These are phyloP conservation scores for Dolomedes plantarius DNA, from an alignment of 2,888 invertebrate species.

Conservation along the genomic window DNA sequence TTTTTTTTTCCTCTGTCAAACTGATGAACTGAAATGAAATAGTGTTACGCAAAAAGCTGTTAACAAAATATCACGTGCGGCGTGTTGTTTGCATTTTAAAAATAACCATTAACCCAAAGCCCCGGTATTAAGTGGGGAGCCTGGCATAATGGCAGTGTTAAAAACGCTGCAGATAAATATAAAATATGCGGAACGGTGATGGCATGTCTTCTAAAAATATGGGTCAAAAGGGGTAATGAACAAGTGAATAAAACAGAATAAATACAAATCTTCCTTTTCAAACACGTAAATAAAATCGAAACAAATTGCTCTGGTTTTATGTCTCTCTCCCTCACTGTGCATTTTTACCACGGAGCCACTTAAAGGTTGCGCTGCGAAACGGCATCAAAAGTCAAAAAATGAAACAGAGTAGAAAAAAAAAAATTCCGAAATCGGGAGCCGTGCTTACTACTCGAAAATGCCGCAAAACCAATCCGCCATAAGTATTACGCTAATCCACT, in stretches of 20 bases:
- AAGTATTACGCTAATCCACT: constrained; percentile 70
- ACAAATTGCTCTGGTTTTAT: constrained; percentile 43
- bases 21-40: too few species aligned
- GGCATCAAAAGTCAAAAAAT: constrained; percentile 30
- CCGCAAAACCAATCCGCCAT: constrained; percentile 69
- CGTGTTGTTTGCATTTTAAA: too few species aligned
- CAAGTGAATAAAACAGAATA: not conserved
- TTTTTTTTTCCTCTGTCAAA: too few species aligned
- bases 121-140: too few species aligned
- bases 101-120: too few species aligned
- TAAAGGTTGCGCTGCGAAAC: constrained; percentile 43
- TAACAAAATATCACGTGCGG: too few species aligned
- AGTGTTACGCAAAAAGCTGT: too few species aligned
- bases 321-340: constrained; percentile 32
- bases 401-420: constrained; percentile 18
- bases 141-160: too few species aligned
- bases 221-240: not conserved
- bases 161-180: too few species aligned
- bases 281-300: constrained; percentile 25
- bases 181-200: too few species aligned
- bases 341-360: constrained; percentile 61
- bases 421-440: constrained; percentile 1
- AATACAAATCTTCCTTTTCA: constrained; percentile 13
- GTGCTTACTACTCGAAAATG: constrained; percentile 70
- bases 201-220: not conserved